Conservation (phyloP, 2,113 vertebrate species). For the Chionomys nivalis region DNA sequence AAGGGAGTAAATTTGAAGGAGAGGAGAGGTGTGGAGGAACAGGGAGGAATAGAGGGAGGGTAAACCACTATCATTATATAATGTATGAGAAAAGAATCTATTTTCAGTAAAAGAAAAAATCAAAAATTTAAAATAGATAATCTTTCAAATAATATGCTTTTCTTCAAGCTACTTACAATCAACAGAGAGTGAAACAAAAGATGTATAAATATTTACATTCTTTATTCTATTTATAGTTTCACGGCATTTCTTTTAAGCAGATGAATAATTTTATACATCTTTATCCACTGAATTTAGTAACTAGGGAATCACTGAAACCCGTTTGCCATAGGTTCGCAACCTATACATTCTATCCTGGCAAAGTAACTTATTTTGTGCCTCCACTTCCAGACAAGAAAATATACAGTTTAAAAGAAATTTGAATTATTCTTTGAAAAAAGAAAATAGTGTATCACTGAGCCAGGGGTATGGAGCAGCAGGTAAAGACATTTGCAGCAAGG, state of each 20-base stretch:
- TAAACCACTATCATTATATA: neutral
- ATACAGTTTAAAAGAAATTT: neutral
- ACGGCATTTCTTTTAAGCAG: neutral
- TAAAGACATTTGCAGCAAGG: neutral
- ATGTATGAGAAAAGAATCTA: too few relatives aligned
- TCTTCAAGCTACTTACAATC: neutral
- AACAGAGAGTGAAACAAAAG: neutral
- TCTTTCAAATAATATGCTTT: neutral
- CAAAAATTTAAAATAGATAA: neutral
- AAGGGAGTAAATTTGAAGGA: neutral
- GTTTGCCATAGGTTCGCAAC: neutral
- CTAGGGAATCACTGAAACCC: neutral
- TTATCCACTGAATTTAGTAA: neutral
- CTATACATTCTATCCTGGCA: neutral
- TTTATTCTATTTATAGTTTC: neutral
- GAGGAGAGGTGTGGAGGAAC: neutral
- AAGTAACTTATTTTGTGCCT: neutral
- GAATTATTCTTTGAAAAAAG: neutral
- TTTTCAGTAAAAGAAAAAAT: neutral
- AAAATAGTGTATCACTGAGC: neutral
- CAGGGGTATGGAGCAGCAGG: neutral
- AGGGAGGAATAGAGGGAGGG: neutral
- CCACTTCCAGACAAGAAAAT: neutral
- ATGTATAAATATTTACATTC: neutral
- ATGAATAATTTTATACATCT: slow-evolving; percentile 14